Evolutionary conservation across 2,113 vertebrate genomes (phyloP).

Genomic region (Spizaetus ornatus): DNA sequence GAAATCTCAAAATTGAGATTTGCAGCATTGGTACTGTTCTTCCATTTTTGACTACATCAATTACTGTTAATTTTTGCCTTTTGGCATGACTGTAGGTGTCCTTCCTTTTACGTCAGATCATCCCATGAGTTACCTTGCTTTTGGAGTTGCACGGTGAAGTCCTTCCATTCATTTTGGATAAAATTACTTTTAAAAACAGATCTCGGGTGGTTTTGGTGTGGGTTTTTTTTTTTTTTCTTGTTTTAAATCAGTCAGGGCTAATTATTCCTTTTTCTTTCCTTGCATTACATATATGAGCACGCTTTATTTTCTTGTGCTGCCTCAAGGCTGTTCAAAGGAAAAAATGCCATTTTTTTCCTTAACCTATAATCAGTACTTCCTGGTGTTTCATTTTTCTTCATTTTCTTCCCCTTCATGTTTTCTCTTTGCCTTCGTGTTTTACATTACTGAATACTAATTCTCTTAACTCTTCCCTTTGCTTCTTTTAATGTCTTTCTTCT

Average conservation of each 20-base stretch:
- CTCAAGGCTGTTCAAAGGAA: not conserved
- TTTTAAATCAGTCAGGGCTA: not conserved
- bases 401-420: not conserved
- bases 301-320: not conserved
- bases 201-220: not conserved
- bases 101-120: not conserved
- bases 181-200: not conserved
- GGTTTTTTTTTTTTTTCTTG: not conserved
- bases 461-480: not conserved
- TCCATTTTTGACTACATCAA: not conserved
- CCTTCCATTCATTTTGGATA: not conserved
- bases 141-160: not conserved
- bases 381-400: not conserved
- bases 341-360: not conserved
- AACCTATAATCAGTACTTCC: not conserved
- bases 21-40: fast-evolving
- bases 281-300: not conserved
- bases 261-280: not conserved
- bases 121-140: not conserved
- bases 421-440: not conserved
- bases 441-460: not conserved
- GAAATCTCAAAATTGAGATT: not conserved
- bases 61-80: not conserved
- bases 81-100: not conserved
- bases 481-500: not conserved